Conservation (phyloP, 1,140 invertebrate species). For the Condylostylus longicornis region DNA sequence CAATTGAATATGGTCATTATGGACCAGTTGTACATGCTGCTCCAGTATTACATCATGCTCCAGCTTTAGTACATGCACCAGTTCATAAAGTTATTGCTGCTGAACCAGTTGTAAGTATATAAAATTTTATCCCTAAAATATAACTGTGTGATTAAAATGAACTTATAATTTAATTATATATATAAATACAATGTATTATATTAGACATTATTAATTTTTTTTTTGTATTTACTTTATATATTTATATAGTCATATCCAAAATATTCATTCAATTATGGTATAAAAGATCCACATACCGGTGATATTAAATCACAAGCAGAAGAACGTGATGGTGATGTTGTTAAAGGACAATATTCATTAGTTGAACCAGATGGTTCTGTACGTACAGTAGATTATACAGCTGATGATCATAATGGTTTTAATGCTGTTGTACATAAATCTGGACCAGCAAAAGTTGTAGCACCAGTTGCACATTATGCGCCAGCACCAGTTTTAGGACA, state of each 20-base stretch:
- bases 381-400: constrained; percentile 49
- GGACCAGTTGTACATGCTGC: no score
- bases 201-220: not conserved
- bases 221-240: not conserved
- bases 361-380: constrained; percentile 42
- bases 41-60: constrained; percentile 20
- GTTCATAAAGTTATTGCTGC: constrained; percentile 26
- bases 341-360: constrained; percentile 42
- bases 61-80: constrained; percentile 20
- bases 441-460: constrained; percentile 18
- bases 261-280: constrained; percentile 40
- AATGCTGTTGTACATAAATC: constrained; percentile 37
- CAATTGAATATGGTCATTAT: constrained; percentile 30
- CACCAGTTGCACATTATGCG: constrained; percentile 20
- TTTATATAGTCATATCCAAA: constrained; percentile 33
- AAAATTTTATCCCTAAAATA: not conserved
- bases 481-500: constrained; percentile 24
- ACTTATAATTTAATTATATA: not conserved
- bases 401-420: constrained; percentile 49
- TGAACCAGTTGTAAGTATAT: constrained; percentile 23
- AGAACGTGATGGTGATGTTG: constrained; percentile 42
- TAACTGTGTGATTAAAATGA: no score
- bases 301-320: constrained; percentile 50
- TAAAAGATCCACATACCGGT: constrained; percentile 40
- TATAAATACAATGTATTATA: not conserved